Conservation (phyloP, 2,888 invertebrate species). For the Trissonchulus latispiculum region DNA sequence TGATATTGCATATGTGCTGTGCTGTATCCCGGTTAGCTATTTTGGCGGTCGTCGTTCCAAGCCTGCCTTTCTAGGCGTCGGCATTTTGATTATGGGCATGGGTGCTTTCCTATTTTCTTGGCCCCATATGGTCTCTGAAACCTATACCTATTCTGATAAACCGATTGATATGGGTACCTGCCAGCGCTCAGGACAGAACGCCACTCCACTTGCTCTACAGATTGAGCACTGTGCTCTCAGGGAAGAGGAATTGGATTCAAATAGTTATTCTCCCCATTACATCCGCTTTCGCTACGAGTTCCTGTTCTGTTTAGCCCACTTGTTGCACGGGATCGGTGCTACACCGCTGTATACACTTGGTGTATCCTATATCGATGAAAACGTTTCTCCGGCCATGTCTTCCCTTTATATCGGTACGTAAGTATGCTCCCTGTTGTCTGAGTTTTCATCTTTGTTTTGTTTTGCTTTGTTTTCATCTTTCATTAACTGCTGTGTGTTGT, state of each 20-base stretch:
- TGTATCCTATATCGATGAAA: constrained; percentile 76
- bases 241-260: constrained; percentile 25
- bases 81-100: constrained; percentile 60
- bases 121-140: constrained; percentile 66
- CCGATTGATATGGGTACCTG: constrained; percentile 4
- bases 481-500: too few species aligned
- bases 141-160: constrained; percentile 51
- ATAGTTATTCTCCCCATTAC: not conserved
- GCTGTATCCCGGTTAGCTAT: constrained; percentile 72
- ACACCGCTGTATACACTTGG: constrained; percentile 77
- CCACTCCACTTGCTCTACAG: constrained; percentile 27
- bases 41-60: constrained; percentile 56
- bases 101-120: constrained; percentile 64
- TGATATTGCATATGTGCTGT: too few species aligned
- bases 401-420: constrained; percentile 53
- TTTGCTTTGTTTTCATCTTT: too few species aligned
- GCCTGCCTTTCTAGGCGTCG: constrained; percentile 48
- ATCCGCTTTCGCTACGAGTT: constrained; percentile 11
- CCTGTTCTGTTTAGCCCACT: constrained; percentile 68
- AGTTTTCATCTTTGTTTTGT: too few species aligned
- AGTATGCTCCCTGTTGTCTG: too few species aligned
- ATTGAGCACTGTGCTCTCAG: not conserved
- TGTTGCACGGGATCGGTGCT: not conserved
- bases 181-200: not conserved
- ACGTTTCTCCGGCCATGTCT: constrained; percentile 51